phyloP scores from a whole-genome alignment of 2,797 vertebrate genomes.

The Hoplostethus atlanticus region DNA sequence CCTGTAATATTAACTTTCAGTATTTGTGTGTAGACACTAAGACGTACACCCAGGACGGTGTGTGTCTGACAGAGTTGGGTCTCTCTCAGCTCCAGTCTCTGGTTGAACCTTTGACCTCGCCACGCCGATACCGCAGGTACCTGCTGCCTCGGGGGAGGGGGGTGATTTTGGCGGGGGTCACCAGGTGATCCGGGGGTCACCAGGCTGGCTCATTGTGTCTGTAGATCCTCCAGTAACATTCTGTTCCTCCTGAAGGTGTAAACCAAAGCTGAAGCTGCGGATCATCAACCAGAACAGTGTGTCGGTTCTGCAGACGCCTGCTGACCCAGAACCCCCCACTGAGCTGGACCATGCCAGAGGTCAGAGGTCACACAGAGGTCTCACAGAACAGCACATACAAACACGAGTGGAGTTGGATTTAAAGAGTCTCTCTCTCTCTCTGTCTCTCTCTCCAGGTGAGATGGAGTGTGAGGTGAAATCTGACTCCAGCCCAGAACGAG shows the following conservation, averaged over 20 bases:
- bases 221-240: no score
- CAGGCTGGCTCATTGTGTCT: background rate
- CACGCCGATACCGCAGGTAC: constrained; percentile 84
- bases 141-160: no score
- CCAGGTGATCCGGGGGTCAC: background rate
- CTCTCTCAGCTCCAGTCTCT: constrained; percentile 95
- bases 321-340: constrained; percentile 83
- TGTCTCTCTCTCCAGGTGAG: constrained; percentile 48
- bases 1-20: no score
- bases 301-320: constrained; percentile 93
- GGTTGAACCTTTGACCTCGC: constrained; percentile 88
- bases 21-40: constrained; percentile 85
- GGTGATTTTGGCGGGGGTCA: no score
- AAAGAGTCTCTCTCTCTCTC: no score
- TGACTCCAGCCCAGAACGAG: constrained; percentile 96
- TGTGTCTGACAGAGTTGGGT: constrained; percentile 95
- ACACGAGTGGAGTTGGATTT: background rate
- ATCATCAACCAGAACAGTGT: constrained; percentile 99
- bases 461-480: constrained; percentile 95
- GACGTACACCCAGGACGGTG: constrained; percentile 97
- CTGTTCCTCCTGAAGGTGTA: constrained; percentile 78
- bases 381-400: no score
- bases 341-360: constrained; percentile 91
- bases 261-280: constrained; percentile 97
- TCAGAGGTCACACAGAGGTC: constrained; percentile 56